Conservation (phyloP, 1,140 invertebrate genomes). For the Phortica variegata region DNA sequence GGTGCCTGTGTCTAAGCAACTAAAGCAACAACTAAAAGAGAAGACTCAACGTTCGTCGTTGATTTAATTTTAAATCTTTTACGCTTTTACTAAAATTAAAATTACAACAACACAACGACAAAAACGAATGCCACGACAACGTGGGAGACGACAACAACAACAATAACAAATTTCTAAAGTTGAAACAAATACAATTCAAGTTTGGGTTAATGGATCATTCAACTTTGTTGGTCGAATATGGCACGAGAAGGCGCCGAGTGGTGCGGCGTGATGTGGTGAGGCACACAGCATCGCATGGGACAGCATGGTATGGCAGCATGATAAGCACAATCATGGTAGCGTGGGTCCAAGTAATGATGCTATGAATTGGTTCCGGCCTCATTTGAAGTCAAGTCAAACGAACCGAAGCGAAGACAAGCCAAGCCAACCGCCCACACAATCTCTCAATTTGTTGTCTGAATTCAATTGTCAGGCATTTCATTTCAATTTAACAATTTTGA, state of each 20-base stretch:
- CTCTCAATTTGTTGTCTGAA: conserved; percentile 36
- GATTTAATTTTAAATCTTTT: conserved; percentile 51
- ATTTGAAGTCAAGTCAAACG: too few species aligned
- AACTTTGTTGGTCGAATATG: conserved; percentile 1
- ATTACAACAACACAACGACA: conserved; percentile 18
- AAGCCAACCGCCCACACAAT: background rate
- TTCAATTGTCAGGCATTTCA: conserved; percentile 51
- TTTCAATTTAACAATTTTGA: conserved; percentile 51
- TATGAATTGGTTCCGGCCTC: conserved; percentile 16
- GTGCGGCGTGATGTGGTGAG: background rate
- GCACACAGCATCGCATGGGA: too few species aligned
- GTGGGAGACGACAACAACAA: conserved; percentile 1
- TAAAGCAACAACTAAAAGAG: too few species aligned
- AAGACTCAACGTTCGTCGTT: too few species aligned
- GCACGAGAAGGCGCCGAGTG: background rate
- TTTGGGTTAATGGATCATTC: conserved; percentile 37
- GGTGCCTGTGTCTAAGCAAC: too few species aligned
- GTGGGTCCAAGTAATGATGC: background rate
- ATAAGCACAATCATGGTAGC: background rate
- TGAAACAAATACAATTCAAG: conserved; percentile 3
- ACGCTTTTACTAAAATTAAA: conserved; percentile 44
- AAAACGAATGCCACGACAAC: conserved; percentile 1
- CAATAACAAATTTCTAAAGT: background rate
- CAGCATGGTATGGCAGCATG: too few species aligned
- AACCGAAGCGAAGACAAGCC: too few species aligned